These are phyloP conservation scores for Carassius auratus DNA, from an alignment of 2,113 vertebrate genomes.

Conservation along the genomic window DNA sequence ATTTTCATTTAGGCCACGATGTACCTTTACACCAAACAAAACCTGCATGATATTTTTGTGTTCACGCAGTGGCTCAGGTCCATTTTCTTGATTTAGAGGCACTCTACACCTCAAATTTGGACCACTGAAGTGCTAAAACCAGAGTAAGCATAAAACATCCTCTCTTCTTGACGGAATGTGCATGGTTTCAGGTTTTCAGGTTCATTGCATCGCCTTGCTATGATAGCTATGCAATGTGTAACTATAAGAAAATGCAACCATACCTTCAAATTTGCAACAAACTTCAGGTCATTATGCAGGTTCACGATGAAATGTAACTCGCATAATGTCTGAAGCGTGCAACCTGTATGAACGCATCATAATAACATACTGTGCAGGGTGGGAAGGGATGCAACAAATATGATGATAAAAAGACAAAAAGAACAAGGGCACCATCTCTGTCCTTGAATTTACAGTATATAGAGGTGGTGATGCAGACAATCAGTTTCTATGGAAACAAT, in stretches of 20 bases:
- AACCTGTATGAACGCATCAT: neutral
- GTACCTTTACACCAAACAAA: conserved; percentile 60
- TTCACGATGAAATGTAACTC: neutral
- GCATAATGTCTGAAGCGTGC: neutral
- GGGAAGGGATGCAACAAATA: neutral
- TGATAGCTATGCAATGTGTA: neutral
- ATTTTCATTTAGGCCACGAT: conserved; percentile 69
- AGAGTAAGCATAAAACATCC: neutral
- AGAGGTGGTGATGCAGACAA: conserved; percentile 65
- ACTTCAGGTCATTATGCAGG: neutral
- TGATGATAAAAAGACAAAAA: neutral
- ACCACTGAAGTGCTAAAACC: neutral
- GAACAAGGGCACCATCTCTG: neutral
- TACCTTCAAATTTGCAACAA: neutral
- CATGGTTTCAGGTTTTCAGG: neutral
- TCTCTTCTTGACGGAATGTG: neutral
- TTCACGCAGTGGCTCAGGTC: neutral
- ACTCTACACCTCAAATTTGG: neutral
- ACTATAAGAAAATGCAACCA: neutral
- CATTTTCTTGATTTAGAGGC: neutral
- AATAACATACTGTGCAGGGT: neutral
- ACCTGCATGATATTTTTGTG: neutral
- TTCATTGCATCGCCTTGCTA: neutral
- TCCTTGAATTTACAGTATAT: conserved; percentile 40
- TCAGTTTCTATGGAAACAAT: conserved; percentile 69